Base-by-base conservation (phyloP, 2,888 invertebrate genomes). In the Orchesellides sinensis region DNA sequence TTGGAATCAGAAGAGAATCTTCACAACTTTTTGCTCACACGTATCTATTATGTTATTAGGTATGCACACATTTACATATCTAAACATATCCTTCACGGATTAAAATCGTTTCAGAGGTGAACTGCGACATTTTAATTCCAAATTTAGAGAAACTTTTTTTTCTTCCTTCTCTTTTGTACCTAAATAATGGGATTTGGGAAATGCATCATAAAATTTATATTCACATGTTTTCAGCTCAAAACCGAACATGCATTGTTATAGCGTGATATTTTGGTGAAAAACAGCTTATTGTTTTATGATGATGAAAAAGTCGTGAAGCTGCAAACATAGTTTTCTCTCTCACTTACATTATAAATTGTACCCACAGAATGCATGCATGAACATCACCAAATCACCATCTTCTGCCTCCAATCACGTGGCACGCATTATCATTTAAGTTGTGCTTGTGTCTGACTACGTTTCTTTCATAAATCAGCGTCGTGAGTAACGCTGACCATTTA, bases 381-480 rank as follows among this genome's bases (percentile, higher is more conserved):
- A 52, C 52, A 21, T 52, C 10, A 10, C 2, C 52, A 52, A 19
- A 21, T 52, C 32, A 2, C 40, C 10, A 40, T 14, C 40, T 10
- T 40, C 14, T 40, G 40, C 40, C 14, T 14, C 40, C n/a, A 61
- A 19, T 66, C 66, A 66, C 25, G 40, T 47, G n/a, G 45, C 66
- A 47, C 45, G 66, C 40, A 45, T 47, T 66, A 66, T 25, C 35
- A n/a, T 17, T 52, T 52, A 52, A 40, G n/a, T 52, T 52, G 52
- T 52, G 19, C 52, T 52, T 35, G 63, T 47, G 56, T 80, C n/a
- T n/a, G 32, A 32, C 45, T 19, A 25, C 54, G n/a, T 52, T 72
- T 59, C 75, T 70, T 84, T 65, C 80, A 84, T 80, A 84, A 84
- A 83, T 79, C 79, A 79, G 83, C 47, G 66, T 84, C 83, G 83